Evolutionary conservation across 2,797 vertebrate species (phyloP).

Genomic region (Masticophis lateralis): DNA sequence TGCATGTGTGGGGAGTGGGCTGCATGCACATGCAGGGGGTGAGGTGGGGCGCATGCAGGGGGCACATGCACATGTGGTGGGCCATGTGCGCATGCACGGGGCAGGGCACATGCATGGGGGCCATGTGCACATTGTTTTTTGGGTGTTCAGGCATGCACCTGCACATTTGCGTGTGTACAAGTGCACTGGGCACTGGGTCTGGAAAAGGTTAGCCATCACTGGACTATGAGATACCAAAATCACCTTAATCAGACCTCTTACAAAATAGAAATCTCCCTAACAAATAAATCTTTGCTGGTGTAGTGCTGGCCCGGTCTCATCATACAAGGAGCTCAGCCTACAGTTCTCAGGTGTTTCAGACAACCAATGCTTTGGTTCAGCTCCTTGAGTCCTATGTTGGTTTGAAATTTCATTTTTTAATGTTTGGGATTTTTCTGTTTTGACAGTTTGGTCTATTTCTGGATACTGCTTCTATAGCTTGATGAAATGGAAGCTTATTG

Average conservation of each 20-base stretch:
- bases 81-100: too few relatives aligned
- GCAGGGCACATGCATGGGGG: too few relatives aligned
- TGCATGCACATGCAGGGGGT: too few relatives aligned
- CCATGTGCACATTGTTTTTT: too few relatives aligned
- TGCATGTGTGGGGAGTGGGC: too few relatives aligned
- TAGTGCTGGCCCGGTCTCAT: background rate
- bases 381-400: background rate
- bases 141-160: too few relatives aligned
- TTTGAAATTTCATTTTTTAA: background rate
- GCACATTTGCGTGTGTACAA: too few relatives aligned
- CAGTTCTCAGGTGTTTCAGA: background rate
- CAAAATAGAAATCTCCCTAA: background rate
- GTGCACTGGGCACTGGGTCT: too few relatives aligned
- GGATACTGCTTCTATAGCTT: background rate
- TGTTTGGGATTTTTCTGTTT: background rate
- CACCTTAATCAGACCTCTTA: background rate
- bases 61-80: too few relatives aligned
- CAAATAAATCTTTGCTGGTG: background rate
- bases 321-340: background rate
- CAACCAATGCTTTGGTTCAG: background rate
- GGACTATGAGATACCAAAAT: background rate
- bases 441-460: background rate
- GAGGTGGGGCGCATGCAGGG: too few relatives aligned
- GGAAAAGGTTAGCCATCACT: too few relatives aligned
- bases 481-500: background rate